Base-by-base conservation (phyloP, 2,797 vertebrate genomes). In the Phataginus tetradactyla region DNA sequence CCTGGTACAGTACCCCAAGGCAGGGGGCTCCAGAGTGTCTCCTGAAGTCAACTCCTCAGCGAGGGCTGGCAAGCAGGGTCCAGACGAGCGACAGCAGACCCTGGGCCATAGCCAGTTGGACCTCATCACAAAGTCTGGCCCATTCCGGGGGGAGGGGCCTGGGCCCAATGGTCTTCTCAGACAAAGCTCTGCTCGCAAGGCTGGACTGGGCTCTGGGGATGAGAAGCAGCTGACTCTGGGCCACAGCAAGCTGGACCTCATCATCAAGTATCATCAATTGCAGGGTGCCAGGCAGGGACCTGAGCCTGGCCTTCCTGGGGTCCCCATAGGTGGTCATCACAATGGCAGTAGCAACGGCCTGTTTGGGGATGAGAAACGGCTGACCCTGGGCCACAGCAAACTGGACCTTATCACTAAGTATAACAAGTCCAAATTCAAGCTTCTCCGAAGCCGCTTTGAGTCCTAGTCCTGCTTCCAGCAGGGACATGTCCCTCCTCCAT, bases 341-440 rank as follows among this genome's bases (percentile, higher is more conserved):
- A 97, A 93, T 15, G 81, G 97, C 18, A 94, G 42, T 57, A 92
- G 66, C 92, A 94, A 97, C 0, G 77, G 97, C 42, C 1, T 99
- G 68, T 98, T 15, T 0, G 98, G 99, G 14, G 99, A 99, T 15
- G 98, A 99, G 96, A 99, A 99, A 61, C 98, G 99, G 71, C 98
- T 99, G 99, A 99, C 99, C 2, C 98, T 99, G n/a, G 99, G 99
- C 57, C 99, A 99, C 98, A 99, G 99, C 98, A 99, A 99, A 96
- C 98, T 99, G 98, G 99, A 99, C 98, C 99, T 99, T 96, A 99
- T 99, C 96, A 99, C 99, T 97, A 99, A 99, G 68, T 99, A 99
- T 98, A 99, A 99, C 98, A 99, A 99, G 98, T 97, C 99, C 97
- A 99, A 99, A 96, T 97, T 98, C 92, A 99, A 98, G 97, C 98